A percentile compares a stretch with the other conserved stretches of the same genome.
phyloP scores from a whole-genome alignment of 1,140 invertebrate species.

The Hormaphis cornu region DNA sequence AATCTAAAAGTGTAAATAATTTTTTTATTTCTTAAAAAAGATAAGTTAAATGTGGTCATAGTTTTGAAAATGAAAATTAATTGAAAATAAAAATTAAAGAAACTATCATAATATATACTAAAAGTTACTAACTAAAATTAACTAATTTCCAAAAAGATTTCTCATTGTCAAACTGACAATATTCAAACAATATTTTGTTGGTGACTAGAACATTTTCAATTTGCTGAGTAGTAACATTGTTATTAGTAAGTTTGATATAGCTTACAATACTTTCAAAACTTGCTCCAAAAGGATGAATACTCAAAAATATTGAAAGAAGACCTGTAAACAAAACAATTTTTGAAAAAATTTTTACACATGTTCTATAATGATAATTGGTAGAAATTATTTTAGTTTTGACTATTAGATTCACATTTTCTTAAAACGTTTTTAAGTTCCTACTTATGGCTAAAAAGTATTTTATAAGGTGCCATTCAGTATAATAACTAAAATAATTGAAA shows the following conservation, averaged over 20 bases:
- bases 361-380: too few relatives aligned
- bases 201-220: slow-evolving; percentile 62
- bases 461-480: too few relatives aligned
- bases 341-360: not conserved
- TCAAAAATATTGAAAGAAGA: slow-evolving; percentile 70
- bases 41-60: too few relatives aligned
- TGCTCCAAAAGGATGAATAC: slow-evolving; percentile 79
- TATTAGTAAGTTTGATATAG: slow-evolving; percentile 64
- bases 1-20: too few relatives aligned
- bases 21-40: too few relatives aligned
- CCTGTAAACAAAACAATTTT: slow-evolving; percentile 44
- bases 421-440: too few relatives aligned
- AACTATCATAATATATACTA: not conserved
- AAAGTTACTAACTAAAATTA: slow-evolving; percentile 46
- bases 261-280: slow-evolving; percentile 75
- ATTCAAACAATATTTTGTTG: slow-evolving; percentile 63
- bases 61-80: too few relatives aligned
- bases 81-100: too few relatives aligned
- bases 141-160: slow-evolving; percentile 69
- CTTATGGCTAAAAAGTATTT: too few relatives aligned
- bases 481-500: too few relatives aligned
- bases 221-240: slow-evolving; percentile 56
- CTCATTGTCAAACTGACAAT: slow-evolving; percentile 54
- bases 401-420: too few relatives aligned
- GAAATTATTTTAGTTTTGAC: too few relatives aligned